Percentiles rank a stretch among this genome's conserved stretches.
Conservation (phyloP, 2,888 invertebrate genomes). For the Acrocyrtus sp. region DNA sequence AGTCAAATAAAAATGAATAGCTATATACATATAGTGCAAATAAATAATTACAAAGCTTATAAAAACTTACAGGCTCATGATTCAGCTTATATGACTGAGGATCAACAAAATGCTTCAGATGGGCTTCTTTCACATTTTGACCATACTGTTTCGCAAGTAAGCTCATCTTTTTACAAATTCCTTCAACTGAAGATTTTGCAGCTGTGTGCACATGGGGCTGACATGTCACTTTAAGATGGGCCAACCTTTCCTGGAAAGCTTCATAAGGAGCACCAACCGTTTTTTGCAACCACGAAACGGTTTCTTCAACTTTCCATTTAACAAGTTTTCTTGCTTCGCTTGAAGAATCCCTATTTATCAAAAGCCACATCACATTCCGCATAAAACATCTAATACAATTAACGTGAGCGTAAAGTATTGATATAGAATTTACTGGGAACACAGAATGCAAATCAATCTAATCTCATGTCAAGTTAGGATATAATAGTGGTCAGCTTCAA, state of each 20-base stretch:
- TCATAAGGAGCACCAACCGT: slow-evolving; percentile 95
- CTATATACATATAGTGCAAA: no score
- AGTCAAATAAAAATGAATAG: no score
- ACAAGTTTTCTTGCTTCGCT: slow-evolving; percentile 96
- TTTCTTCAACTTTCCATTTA: slow-evolving; percentile 98
- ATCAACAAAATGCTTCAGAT: slow-evolving; percentile 73
- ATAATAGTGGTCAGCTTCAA: no score
- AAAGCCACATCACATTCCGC: slow-evolving; percentile 33
- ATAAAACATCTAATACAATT: neutral
- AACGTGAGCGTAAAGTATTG: neutral
- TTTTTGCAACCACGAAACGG: slow-evolving; percentile 93
- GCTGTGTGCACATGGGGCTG: slow-evolving; percentile 96
- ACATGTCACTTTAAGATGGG: slow-evolving; percentile 84
- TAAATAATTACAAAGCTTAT: neutral
- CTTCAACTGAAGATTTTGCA: slow-evolving; percentile 93
- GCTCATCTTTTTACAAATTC: slow-evolving; percentile 93
- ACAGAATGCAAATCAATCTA: neutral
- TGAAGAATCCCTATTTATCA: slow-evolving; percentile 85
- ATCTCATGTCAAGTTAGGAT: neutral
- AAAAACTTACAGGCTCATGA: slow-evolving; percentile 74
- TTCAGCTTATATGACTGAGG: slow-evolving; percentile 68
- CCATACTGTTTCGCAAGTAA: slow-evolving; percentile 92
- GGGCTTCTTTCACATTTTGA: slow-evolving; percentile 88
- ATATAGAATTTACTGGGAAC: neutral
- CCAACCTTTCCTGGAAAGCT: slow-evolving; percentile 88